Percentiles rank a stretch among this genome's conserved stretches.
These are phyloP conservation scores for Ianthella basta DNA, from an alignment of 37 sponge, comb jelly and placozoan genomes.

Conservation along the genomic window DNA sequence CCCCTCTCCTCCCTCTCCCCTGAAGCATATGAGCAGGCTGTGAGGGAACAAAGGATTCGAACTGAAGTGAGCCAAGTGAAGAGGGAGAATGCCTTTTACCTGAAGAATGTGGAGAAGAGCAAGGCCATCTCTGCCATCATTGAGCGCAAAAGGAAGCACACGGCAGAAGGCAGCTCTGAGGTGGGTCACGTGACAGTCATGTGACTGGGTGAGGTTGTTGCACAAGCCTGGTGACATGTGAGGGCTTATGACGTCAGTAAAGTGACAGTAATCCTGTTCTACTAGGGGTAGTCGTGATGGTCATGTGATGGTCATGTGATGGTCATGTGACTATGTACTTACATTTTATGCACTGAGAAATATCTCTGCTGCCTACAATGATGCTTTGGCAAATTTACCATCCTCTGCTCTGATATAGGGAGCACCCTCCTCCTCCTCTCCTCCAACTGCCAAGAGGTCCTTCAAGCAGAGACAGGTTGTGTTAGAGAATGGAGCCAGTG, in stretches of 20 bases:
- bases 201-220: too few relatives aligned
- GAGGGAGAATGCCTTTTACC: constrained; percentile 77
- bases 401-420: too few relatives aligned
- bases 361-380: too few relatives aligned
- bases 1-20: not conserved
- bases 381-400: too few relatives aligned
- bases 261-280: not conserved
- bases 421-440: too few relatives aligned
- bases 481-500: not conserved
- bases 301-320: too few relatives aligned
- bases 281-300: too few relatives aligned
- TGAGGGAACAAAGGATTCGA: constrained; percentile 80
- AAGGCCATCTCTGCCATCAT: constrained; percentile 76
- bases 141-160: constrained; percentile 69
- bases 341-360: too few relatives aligned
- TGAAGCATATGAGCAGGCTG: constrained; percentile 86
- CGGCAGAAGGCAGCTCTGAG: constrained; percentile 23
- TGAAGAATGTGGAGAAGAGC: constrained; percentile 82
- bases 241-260: not conserved
- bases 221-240: too few relatives aligned
- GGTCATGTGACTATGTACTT: too few relatives aligned
- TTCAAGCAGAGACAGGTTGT: constrained; percentile 10
- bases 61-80: constrained; percentile 90
- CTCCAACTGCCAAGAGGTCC: not conserved
- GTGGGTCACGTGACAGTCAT: not conserved